These are phyloP conservation scores for Hypena proboscidalis DNA, from an alignment of 2,888 invertebrate species.

Conservation along the genomic window DNA sequence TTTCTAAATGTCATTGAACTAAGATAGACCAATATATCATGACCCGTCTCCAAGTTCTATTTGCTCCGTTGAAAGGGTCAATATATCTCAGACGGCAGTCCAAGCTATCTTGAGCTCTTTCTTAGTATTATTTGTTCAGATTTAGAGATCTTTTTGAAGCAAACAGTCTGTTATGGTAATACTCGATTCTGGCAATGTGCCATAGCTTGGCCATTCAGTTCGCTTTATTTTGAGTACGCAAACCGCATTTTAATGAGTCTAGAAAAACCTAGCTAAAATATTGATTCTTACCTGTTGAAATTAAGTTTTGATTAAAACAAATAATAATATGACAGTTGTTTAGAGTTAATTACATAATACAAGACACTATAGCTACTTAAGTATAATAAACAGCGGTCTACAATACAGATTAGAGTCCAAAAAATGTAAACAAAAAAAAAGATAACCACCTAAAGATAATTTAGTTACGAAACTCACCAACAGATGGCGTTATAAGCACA, in stretches of 20 bases:
- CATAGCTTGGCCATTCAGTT: conserved; percentile 57
- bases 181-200: conserved; percentile 72
- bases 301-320: too few relatives aligned
- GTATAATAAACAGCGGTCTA: too few relatives aligned
- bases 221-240: conserved; percentile 69
- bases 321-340: too few relatives aligned
- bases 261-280: conserved; percentile 29
- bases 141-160: conserved; percentile 39
- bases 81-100: too few relatives aligned
- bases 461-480: conserved; percentile 26
- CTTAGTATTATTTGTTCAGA: conserved; percentile 13
- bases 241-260: conserved; percentile 72
- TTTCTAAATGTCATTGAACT: conserved; percentile 55
- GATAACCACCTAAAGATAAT: neutral
- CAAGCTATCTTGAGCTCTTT: conserved; percentile 41
- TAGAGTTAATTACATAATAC: too few relatives aligned
- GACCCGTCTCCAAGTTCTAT: conserved; percentile 29
- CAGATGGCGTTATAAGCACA: conserved; percentile 45
- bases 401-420: neutral
- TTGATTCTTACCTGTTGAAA: conserved; percentile 43
- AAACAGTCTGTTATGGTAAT: conserved; percentile 55
- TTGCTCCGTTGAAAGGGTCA: conserved; percentile 37
- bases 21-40: conserved; percentile 37
- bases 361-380: too few relatives aligned
- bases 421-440: neutral